phyloP scores from a whole-genome alignment of 2,888 invertebrate genomes.

The Dyspetes luteomarginatus region DNA sequence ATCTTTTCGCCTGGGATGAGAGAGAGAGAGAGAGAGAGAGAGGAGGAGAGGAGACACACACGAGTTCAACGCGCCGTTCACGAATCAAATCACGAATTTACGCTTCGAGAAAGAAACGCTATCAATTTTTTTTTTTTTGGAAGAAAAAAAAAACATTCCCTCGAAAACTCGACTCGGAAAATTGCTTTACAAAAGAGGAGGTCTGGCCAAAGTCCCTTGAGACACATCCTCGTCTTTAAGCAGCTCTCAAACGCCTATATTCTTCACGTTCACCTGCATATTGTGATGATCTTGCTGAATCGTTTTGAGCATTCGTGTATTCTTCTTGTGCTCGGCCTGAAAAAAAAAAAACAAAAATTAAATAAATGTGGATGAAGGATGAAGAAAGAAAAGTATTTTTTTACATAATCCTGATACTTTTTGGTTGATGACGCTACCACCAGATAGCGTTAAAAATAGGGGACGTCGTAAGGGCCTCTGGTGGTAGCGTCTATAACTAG shows the following conservation, averaged over 20 bases:
- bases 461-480: no score
- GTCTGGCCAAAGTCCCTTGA: constrained; percentile 37
- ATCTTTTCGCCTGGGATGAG: no score
- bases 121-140: neutral
- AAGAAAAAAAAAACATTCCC: neutral
- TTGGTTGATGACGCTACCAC: no score
- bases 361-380: neutral
- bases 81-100: no score
- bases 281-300: constrained; percentile 81
- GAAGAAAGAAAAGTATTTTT: no score
- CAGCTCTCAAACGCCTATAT: constrained; percentile 75
- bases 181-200: constrained; percentile 45
- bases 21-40: no score
- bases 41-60: no score
- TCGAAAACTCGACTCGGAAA: constrained; percentile 6
- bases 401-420: no score
- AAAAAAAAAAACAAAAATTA: constrained; percentile 20
- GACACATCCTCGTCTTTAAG: constrained; percentile 62
- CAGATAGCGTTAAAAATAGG: no score
- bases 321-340: constrained; percentile 81
- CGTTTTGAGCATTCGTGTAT: constrained; percentile 75
- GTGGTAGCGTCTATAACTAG: no score
- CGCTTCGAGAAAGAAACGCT: neutral
- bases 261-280: constrained; percentile 78
- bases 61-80: no score